These are phyloP conservation scores for Bombylius discolor DNA, from an alignment of 2,888 invertebrate species.

Conservation along the genomic window DNA sequence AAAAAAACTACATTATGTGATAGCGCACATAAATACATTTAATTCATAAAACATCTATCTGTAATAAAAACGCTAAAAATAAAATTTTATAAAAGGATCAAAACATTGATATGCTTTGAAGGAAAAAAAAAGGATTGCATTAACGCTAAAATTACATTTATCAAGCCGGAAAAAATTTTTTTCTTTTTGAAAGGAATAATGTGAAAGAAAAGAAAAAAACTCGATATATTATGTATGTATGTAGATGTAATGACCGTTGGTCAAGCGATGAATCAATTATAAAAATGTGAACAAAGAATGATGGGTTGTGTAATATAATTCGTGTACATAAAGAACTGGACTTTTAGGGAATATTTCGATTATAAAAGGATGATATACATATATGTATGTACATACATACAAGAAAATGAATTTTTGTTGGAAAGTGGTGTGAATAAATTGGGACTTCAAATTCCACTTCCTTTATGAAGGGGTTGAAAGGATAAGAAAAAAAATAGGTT, in stretches of 20 bases:
- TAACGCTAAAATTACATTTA: no score
- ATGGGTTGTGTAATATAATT: no score
- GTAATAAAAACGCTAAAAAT: no score
- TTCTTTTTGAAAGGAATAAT: neutral
- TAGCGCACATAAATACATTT: no score
- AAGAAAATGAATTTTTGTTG: neutral
- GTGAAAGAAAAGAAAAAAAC: slow-evolving; percentile 1
- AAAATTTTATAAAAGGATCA: no score
- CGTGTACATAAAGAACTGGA: neutral
- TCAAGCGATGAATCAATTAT: slow-evolving; percentile 22
- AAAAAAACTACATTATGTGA: no score
- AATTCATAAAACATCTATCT: no score
- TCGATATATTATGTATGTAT: neutral
- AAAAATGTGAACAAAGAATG: neutral
- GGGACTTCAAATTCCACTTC: neutral
- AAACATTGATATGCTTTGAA: no score
- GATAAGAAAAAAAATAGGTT: neutral
- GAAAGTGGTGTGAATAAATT: slow-evolving; percentile 4
- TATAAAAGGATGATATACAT: neutral
- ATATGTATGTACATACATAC: neutral
- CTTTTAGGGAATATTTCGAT: neutral
- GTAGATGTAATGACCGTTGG: slow-evolving; percentile 18
- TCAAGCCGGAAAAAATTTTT: no score
- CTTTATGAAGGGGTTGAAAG: slow-evolving; percentile 1
- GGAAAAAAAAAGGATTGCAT: no score